A percentile compares a stretch with the other conserved stretches of the same genome.
Conservation (phyloP, 2,113 vertebrate species). For the Amia ocellicauda region DNA sequence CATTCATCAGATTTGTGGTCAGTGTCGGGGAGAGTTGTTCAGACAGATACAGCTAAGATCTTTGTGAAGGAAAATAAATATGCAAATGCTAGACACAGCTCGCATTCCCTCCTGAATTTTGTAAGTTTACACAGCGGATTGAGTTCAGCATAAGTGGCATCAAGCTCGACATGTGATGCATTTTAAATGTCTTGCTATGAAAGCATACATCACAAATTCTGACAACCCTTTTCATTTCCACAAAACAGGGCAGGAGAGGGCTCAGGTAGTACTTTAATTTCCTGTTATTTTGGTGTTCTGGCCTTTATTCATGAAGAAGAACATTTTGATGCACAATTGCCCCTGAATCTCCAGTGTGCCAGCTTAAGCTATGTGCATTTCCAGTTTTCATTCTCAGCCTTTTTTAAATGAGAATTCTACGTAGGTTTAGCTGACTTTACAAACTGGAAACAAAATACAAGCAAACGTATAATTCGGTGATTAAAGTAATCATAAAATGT, state of each 20-base stretch:
- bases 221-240: constrained; percentile 29
- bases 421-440: not conserved
- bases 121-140: not conserved
- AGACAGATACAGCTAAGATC: not conserved
- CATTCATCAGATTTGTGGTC: not conserved
- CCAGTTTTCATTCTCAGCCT: not conserved
- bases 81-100: not conserved
- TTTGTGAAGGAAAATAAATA: not conserved
- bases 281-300: constrained; percentile 56
- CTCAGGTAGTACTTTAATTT: constrained; percentile 63
- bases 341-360: constrained; percentile 27
- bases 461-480: not conserved
- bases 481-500: no score
- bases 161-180: not conserved
- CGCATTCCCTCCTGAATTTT: not conserved
- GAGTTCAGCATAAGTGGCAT: not conserved
- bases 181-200: not conserved
- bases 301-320: constrained; percentile 53
- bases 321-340: constrained; percentile 62
- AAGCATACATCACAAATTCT: not conserved
- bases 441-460: not conserved
- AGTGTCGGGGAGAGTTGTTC: not conserved
- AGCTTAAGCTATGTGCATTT: not conserved
- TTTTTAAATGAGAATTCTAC: not conserved
- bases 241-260: constrained; percentile 39